A percentile compares a stretch with the other conserved stretches of the same genome.
Conservation (phyloP, 2,888 invertebrate genomes). For the Drymonia ruficornis region DNA sequence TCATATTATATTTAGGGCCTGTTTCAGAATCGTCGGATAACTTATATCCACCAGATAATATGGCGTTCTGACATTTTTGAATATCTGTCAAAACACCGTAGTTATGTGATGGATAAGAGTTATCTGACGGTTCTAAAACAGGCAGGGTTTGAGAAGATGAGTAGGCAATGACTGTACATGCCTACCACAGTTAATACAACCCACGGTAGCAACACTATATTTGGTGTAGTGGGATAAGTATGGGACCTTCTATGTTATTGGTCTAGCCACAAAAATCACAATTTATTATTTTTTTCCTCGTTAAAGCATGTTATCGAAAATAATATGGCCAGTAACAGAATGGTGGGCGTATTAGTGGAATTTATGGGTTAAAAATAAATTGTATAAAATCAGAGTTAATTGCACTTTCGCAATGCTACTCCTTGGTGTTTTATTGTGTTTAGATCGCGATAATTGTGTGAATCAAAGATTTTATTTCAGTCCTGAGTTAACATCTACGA, state of each 20-base stretch:
- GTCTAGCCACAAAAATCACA: constrained; percentile 35
- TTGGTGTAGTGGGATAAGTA: constrained; percentile 76
- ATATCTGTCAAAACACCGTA: too few species aligned
- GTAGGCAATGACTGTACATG: constrained; percentile 47
- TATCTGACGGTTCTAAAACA: too few species aligned
- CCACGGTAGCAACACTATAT: constrained; percentile 47
- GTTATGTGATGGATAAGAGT: too few species aligned
- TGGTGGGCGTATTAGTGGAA: constrained; percentile 40
- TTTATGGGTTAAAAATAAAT: constrained; percentile 37
- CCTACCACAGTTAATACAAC: constrained; percentile 33
- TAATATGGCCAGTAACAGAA: constrained; percentile 49
- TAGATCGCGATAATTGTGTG: constrained; percentile 2
- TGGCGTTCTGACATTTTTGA: too few species aligned
- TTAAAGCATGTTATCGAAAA: constrained; percentile 23
- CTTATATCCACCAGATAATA: too few species aligned
- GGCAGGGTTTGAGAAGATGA: too few species aligned
- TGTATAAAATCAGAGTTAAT: constrained; percentile 25
- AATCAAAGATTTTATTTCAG: background rate
- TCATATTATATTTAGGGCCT: too few species aligned
- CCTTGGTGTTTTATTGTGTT: constrained; percentile 30
- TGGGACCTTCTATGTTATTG: constrained; percentile 61
- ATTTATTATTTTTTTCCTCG: constrained; percentile 20
- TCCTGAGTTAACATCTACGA: background rate
- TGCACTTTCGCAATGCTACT: constrained; percentile 41
- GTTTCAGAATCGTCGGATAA: too few species aligned